Percentiles rank a stretch among this genome's conserved stretches.
phyloP scores from a whole-genome alignment of 1,140 invertebrate species.

The Bombus impatiens region DNA sequence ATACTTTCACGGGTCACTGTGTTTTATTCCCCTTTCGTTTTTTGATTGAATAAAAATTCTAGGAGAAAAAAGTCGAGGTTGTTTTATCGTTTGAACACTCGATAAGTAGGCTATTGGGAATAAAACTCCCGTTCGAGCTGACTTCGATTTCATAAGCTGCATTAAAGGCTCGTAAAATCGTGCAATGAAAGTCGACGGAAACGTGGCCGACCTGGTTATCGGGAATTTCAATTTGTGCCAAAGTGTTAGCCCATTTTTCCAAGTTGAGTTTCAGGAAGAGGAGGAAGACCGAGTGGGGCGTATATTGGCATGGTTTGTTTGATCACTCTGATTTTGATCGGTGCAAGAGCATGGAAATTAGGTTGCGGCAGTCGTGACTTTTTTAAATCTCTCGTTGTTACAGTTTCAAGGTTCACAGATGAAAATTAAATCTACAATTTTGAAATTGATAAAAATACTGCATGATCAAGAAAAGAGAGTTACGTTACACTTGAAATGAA shows the following conservation, averaged over 20 bases:
- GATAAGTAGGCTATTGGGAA: constrained; percentile 3
- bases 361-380: not conserved
- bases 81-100: not conserved
- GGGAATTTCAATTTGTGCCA: constrained; percentile 26
- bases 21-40: not conserved
- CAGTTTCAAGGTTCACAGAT: not conserved
- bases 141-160: constrained; percentile 27
- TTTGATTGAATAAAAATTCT: not conserved
- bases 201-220: constrained; percentile 27
- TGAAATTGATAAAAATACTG: too few relatives aligned
- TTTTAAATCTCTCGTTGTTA: not conserved
- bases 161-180: constrained; percentile 30
- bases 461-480: too few relatives aligned
- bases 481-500: too few relatives aligned
- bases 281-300: not conserved
- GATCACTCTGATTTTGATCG: not conserved
- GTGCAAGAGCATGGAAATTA: not conserved
- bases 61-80: not conserved
- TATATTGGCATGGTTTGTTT: not conserved
- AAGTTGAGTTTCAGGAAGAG: not conserved
- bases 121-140: not conserved
- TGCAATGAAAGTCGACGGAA: constrained; percentile 21
- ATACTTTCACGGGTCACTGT: not conserved
- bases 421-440: not conserved
- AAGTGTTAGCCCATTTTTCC: constrained; percentile 25